These are phyloP conservation scores for Burhinus bistriatus DNA, from an alignment of 2,113 vertebrate genomes.

Conservation along the genomic window DNA sequence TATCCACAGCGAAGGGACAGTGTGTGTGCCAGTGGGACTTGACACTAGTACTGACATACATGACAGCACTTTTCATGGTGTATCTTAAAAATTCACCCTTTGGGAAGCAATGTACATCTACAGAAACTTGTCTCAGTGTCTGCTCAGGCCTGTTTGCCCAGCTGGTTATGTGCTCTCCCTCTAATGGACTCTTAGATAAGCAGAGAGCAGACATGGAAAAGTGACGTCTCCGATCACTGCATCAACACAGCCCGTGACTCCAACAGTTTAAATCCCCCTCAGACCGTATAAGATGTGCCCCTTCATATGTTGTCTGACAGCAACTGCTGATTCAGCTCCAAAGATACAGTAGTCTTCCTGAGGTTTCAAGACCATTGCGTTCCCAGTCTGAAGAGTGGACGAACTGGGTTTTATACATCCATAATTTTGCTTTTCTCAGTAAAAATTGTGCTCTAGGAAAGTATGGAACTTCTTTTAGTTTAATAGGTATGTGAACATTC, in stretches of 20 bases:
- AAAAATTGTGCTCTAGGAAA: neutral
- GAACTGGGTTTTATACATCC: rapidly evolving
- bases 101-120: neutral
- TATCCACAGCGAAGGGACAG: neutral
- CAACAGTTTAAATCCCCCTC: neutral
- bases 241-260: neutral
- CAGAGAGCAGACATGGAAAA: neutral
- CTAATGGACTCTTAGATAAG: neutral
- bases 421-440: neutral
- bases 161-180: neutral
- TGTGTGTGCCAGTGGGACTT: neutral
- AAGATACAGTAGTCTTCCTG: neutral
- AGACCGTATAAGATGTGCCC: neutral
- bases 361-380: neutral
- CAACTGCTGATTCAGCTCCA: neutral
- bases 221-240: neutral
- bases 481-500: neutral
- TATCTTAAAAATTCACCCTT: neutral
- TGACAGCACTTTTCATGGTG: neutral
- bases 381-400: neutral
- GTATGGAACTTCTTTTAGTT: neutral
- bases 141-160: neutral
- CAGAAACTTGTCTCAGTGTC: neutral
- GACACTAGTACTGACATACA: neutral
- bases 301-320: neutral